Evolutionary conservation across 2,797 vertebrate genomes (phyloP), one percentile per base, ranked within the genome.

Genomic region (Botia kubotai): DNA sequence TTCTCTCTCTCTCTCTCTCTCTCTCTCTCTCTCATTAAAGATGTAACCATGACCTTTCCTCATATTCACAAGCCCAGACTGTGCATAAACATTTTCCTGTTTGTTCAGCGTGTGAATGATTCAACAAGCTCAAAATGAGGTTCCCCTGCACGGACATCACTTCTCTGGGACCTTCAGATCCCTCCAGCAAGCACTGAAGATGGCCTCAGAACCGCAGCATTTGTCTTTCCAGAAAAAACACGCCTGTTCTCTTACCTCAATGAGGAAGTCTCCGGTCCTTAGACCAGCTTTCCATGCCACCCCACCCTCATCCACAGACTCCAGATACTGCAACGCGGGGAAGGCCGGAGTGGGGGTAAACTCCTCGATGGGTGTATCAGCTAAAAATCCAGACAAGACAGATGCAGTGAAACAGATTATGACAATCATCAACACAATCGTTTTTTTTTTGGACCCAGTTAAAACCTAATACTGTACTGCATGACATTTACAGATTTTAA

Each of bases 291-390:
- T 95, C 96, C 96, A 96, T 4, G 96, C 96, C 85, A 96, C 96
- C 71, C 96, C 95, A 4, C 95, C 96, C 90, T 96, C 95, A 36
- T 96, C 96, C 92, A 96, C 96, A 0, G 95, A 96, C 90, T 96
- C 95, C 91, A 96, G 92, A 91, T 96, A 96, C 93, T 96, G 95
- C 86, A 96, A 92, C 71, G 96, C 95, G 4, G 96, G 95, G 87
- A 96, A 96, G 12, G 96, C 95, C 4, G 95, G 95, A 39, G 95
- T 96, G 36, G 95, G 96, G 48, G 95, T 96, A 89, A 96, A 96
- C 88, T 96, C 95, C 91, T 96, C 95, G 81, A 96, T 96, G 85
- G 95, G 95, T 55, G 95, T 96, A 79, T 96, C 95, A 74, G 95
- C 95, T 96, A 82, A n/a, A 71, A 23, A 60, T 77, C 73, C 77